Evolutionary conservation across 1,140 invertebrate species (phyloP).

Genomic region (Drosophila nigrodunni): DNA sequence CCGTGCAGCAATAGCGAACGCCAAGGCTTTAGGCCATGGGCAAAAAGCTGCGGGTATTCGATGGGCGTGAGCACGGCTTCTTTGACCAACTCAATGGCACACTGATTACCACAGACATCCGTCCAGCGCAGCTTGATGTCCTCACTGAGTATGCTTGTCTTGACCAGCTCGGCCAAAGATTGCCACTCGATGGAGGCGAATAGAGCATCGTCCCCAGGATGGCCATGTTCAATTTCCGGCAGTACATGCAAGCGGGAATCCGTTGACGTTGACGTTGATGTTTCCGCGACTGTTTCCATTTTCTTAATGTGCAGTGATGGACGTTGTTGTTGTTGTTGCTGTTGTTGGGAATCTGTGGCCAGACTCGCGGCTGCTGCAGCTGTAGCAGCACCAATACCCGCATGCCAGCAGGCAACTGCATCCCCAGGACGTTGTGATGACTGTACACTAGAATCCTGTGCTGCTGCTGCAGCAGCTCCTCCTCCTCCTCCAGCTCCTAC

Average conservation of each 20-base stretch:
- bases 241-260: conserved; percentile 18
- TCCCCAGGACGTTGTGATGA: conserved; percentile 26
- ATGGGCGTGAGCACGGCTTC: conserved; percentile 95
- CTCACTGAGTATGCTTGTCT: conserved; percentile 66
- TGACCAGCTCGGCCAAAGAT: conserved; percentile 66
- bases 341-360: conserved; percentile 11
- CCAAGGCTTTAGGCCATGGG: conserved; percentile 92
- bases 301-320: conserved; percentile 60
- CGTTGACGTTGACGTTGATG: background rate
- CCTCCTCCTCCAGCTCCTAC: background rate
- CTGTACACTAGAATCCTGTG: background rate
- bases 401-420: conserved; percentile 56
- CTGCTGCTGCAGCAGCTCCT: background rate
- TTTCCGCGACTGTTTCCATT: conserved; percentile 52
- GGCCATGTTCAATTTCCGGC: conserved; percentile 70
- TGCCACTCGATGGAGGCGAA: conserved; percentile 74
- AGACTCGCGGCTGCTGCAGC: conserved; percentile 52
- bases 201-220: conserved; percentile 58
- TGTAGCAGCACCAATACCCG: conserved; percentile 57
- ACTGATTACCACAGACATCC: conserved; percentile 91
- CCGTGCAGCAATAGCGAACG: conserved; percentile 93
- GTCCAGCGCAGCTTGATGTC: conserved; percentile 85
- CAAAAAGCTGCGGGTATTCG: conserved; percentile 94
- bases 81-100: conserved; percentile 93
- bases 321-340: conserved; percentile 17